Conservation (phyloP, 2,797 vertebrate species). For the Anniella stebbinsi region DNA sequence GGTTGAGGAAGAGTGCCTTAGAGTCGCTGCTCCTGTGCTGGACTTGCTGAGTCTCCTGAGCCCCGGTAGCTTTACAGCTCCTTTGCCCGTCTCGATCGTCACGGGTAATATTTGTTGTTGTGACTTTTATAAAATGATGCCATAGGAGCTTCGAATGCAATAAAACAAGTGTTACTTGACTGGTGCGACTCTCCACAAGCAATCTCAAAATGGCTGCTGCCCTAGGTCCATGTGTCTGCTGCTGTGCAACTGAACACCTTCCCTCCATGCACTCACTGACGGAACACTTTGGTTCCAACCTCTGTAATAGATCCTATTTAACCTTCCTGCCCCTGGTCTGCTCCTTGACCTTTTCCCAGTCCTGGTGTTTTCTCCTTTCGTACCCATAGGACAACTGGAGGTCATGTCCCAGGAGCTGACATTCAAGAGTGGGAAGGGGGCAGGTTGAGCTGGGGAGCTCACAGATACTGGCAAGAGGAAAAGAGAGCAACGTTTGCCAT, state of each 20-base stretch:
- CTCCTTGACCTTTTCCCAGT: not conserved
- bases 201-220: not conserved
- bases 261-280: not conserved
- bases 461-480: not conserved
- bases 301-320: too few relatives aligned
- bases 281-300: not conserved
- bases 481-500: not conserved
- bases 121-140: not conserved
- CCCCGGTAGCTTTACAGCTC: not conserved
- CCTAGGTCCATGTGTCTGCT: too few relatives aligned
- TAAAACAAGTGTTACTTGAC: not conserved
- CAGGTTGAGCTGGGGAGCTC: not conserved
- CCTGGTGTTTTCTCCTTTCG: not conserved
- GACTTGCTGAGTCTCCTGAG: not conserved
- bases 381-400: too few relatives aligned
- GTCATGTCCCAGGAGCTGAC: not conserved
- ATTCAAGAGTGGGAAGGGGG: not conserved
- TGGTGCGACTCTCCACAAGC: not conserved
- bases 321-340: not conserved
- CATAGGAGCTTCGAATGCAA: too few relatives aligned
- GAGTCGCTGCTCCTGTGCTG: not conserved
- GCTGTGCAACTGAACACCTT: not conserved
- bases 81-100: not conserved
- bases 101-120: not conserved
- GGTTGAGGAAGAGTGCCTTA: too few relatives aligned